Conservation (phyloP, 2,113 vertebrate genomes). For the Perca fluviatilis region DNA sequence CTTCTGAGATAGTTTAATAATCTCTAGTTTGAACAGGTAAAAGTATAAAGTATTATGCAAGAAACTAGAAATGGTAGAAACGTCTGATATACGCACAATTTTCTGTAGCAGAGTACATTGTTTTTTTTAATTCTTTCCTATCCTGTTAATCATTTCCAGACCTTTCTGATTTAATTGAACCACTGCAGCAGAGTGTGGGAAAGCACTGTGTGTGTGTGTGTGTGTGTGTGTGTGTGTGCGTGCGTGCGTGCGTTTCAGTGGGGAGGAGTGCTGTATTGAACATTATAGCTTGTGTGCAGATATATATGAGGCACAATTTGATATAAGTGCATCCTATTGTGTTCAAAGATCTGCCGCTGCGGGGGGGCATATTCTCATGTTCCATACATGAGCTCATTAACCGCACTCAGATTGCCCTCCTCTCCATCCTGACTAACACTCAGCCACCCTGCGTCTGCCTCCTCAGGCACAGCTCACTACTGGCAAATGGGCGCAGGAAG, state of each 20-base stretch:
- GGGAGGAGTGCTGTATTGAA: slow-evolving; percentile 12
- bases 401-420: slow-evolving; percentile 63
- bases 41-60: not conserved
- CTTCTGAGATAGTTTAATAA: too few species aligned
- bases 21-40: not conserved
- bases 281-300: slow-evolving; percentile 13
- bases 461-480: slow-evolving; percentile 67
- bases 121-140: too few species aligned
- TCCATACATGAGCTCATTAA: slow-evolving; percentile 83
- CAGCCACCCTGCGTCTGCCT: slow-evolving; percentile 59
- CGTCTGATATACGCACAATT: not conserved
- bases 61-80: not conserved
- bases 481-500: slow-evolving; percentile 64
- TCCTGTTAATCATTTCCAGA: too few species aligned
- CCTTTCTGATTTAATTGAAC: not conserved
- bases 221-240: not conserved
- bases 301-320: slow-evolving; percentile 45
- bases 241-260: slow-evolving; percentile 2
- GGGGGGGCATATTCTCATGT: slow-evolving; percentile 70
- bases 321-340: slow-evolving; percentile 69
- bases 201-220: not conserved
- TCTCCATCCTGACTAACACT: slow-evolving; percentile 61
- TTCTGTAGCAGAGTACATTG: too few species aligned
- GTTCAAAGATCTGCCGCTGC: slow-evolving; percentile 58
- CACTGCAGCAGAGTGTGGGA: slow-evolving; percentile 14